Evolutionary conservation across 1,140 invertebrate genomes (phyloP), one percentile per base, ranked within the genome.

Genomic region (Procambarus clarkii): DNA sequence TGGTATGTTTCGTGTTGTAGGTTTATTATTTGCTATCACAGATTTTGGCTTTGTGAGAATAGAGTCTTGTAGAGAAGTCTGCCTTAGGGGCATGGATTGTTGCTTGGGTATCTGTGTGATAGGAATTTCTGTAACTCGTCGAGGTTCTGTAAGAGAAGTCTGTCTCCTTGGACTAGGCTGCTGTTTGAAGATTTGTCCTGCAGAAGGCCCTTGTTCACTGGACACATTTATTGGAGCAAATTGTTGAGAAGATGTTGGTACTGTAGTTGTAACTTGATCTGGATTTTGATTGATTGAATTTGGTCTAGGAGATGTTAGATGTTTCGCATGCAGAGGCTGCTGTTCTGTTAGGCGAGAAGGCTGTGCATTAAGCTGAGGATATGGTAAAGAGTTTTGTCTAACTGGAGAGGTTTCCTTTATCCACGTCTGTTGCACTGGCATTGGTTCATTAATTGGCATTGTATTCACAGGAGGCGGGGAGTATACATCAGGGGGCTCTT

Each of bases 81-180:
- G 87, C 21, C 60, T 71, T 34, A 21, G 44, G 24, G 45, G 54
- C n/a, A 46, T 50, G 45, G 85, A 11, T n/a, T 88, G 88, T 58
- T 92, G 74, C 44, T 80, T 74, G 21, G 34, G 34, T 15, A 50
- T 45, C 21, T 58, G 58, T 9, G 74, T 58, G 44, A 82, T 74
- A 4, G 90, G 84, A 11, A 82, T 81, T 7, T 86, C 34, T 58
- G 48, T 74, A 45, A 87, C 71, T 11, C n/a, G 64, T 58, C 45
- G 60, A 54, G 90, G 90, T 48, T 77, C 79, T 86, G 90, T 83
- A 77, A 71, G 60, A 71, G 84, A 80, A 7, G 64, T 91, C 76
- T 91, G 89, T 79, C 76, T 91, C 11, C 48, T 15, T 44, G 80
- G 80, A 18, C 9, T 83, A 21, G 78, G 46, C 34, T 80, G 50